Evolutionary conservation across 2,797 vertebrate species (phyloP).

Genomic region (Crocidura indochinensis): DNA sequence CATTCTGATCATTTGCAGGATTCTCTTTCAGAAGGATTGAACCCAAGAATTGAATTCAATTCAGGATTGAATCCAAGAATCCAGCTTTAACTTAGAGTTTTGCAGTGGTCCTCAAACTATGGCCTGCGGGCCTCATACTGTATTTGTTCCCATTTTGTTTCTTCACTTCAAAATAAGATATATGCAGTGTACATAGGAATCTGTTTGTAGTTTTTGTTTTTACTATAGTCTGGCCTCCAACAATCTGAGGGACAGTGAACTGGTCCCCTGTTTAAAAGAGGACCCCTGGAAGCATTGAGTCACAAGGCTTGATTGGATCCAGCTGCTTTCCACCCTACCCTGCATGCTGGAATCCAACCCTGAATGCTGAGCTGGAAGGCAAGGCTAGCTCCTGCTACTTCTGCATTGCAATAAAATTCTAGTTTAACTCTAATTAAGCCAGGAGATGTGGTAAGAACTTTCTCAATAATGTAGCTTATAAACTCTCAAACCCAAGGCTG

Average conservation of each 20-base stretch:
- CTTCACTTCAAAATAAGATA: no score
- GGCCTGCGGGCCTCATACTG: no score
- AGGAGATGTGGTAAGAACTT: not conserved
- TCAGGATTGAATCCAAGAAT: not conserved
- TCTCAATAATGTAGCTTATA: not conserved
- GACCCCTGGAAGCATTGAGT: not conserved
- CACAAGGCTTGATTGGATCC: not conserved
- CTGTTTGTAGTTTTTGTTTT: no score
- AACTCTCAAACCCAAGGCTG: not conserved
- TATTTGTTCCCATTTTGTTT: no score
- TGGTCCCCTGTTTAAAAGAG: no score
- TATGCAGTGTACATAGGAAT: no score
- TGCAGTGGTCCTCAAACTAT: no score
- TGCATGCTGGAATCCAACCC: not conserved
- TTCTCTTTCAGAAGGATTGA: not conserved
- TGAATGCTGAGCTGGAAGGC: not conserved
- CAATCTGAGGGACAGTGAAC: no score
- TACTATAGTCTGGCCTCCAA: no score
- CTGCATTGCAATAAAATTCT: no score
- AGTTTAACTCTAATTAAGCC: not conserved
- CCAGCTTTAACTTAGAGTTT: not conserved
- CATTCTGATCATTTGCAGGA: not conserved
- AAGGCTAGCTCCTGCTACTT: not conserved
- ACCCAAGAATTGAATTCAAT: no score
- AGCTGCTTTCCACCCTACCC: not conserved